Base-by-base conservation (phyloP, 2,888 invertebrate genomes). In the Cheilosia urbana region DNA sequence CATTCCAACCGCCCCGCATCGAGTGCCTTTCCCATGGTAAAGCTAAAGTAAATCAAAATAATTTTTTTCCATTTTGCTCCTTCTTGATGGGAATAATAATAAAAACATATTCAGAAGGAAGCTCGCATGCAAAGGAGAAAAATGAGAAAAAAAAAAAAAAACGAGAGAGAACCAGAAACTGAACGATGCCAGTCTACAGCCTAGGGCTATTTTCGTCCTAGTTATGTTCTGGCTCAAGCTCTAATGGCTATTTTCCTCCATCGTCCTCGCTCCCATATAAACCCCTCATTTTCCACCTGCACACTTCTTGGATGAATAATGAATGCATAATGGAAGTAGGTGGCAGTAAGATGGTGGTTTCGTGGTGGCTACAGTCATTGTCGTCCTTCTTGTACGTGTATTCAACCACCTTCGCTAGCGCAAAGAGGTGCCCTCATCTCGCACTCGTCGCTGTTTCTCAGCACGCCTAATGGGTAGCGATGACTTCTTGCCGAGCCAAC, bases 321-420 rank as follows among this genome's bases (percentile, higher is more conserved):
- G 84, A 84, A 76, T 75, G 71, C 75, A 80, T 80, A 80, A 84
- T 80, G 80, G 84, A 71, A 84, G 84, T 71, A 75, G 84, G 84
- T 75, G 78, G 83, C 83, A 69, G 68, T 69, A 58, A 83, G 83
- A 79, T 49, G 40, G 78, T 65, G 71, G 80, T 58, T 53, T 51
- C 47, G 47, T 75, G 24, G 79, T 63, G 71, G 68, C 37, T 73
- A 69, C 58, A 69, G 79, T 79, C 73, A 57, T 79, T 83, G 71
- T 71, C 58, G 65, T 58, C 45, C 57, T 62, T 75, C 17, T 57
- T 34, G 7, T 19, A 51, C 19, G 55, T 73, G 27, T 49, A 21
- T 21, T 34, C 37, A 45, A 53, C 63, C 53, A 72, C 78, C 71
- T 42, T 30, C 65, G 40, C 27, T 58, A 42, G 66, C 27, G 73